These are phyloP conservation scores for Drosophila pachea DNA, from an alignment of 1,140 invertebrate species.

Conservation along the genomic window DNA sequence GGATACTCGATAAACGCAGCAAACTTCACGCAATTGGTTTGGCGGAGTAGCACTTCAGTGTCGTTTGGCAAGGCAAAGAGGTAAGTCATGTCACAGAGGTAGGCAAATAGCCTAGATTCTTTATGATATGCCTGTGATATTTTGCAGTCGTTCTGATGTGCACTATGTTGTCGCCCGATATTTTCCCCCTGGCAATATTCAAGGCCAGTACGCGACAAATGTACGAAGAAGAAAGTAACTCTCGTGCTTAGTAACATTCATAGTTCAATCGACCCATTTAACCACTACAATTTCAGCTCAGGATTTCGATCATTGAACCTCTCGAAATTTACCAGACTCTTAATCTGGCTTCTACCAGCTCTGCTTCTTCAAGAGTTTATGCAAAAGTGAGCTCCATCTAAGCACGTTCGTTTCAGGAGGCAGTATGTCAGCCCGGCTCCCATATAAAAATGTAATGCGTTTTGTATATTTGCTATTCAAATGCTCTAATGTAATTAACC, in stretches of 20 bases:
- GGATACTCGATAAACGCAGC: background rate
- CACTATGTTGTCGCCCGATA: constrained; percentile 27
- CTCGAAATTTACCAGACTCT: no score
- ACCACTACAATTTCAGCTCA: background rate
- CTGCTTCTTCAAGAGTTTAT: no score
- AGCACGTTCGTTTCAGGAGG: no score
- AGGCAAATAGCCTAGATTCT: background rate
- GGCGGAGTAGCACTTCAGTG: background rate
- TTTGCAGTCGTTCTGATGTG: background rate
- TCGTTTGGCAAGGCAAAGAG: background rate
- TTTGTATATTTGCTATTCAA: no score
- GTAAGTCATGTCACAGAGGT: background rate
- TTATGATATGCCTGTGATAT: background rate
- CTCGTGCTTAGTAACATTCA: background rate
- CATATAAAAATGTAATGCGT: no score
- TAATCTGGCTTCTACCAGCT: no score
- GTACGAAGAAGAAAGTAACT: background rate
- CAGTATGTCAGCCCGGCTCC: no score
- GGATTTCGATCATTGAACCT: no score
- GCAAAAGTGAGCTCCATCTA: no score
- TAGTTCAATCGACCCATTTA: no score
- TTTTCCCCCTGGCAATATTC: background rate
- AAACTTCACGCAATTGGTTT: constrained; percentile 6
- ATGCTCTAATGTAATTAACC: no score
- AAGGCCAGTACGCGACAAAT: constrained; percentile 13